Evolutionary conservation across 2,888 invertebrate species (phyloP), one percentile per base, ranked within the genome.

Genomic region (Strigamia maritima): DNA sequence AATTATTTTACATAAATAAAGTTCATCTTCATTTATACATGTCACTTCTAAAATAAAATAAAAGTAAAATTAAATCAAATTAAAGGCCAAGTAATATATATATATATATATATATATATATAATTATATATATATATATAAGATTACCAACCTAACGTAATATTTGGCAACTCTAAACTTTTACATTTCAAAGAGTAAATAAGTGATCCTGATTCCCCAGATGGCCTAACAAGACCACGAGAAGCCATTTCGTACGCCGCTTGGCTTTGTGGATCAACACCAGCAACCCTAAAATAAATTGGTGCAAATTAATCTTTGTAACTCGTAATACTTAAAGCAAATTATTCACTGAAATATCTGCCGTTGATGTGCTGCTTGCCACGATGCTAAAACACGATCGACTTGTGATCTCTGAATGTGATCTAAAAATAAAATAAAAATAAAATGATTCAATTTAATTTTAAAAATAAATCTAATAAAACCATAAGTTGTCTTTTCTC

Each of bases 161-260:
- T 97, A 82, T 93, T 87, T 0, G 98, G 98, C 16, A 91, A 89
- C 28, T 91, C 87, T 85, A 94, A 97, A 81, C 93, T 88, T 2
- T 94, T 90, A 86, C 96, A 92, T 85, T 92, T 94, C 35, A 98
- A 90, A 31, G 93, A 91, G 86, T 97, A 98, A 28, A 98, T 84
- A 38, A 97, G 87, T 0, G 96, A 93, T 28, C 91, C 87, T 80
- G 91, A 90, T 49, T 88, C 89, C 79, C 89, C 86, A 0, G 88
- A 87, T 0, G 98, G 96, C 80, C 96, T 88, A 3, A 97, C 89
- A 0, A 92, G 88, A 0, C 98, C 98, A 85, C 91, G 88, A 0
- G 90, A 88, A 8, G 97, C 97, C 80, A 98, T 84, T 80, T 98
- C 94, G 86, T 94, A 98, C 12, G 95, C 95, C 70, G 92, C 90